These are phyloP conservation scores for Biston betularia DNA, from an alignment of 2,888 invertebrate genomes.

Conservation along the genomic window DNA sequence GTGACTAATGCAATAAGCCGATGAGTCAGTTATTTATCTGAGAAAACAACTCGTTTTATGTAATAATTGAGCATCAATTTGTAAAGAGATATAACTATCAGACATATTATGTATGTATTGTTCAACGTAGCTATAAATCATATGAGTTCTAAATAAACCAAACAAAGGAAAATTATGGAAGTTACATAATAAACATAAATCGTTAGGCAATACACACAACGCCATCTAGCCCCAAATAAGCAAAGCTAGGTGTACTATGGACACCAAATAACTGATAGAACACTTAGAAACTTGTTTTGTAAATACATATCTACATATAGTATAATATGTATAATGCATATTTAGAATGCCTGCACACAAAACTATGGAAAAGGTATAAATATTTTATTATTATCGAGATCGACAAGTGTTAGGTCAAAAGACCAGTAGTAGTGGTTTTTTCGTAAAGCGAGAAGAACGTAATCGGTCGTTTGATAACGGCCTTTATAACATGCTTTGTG, in stretches of 20 bases:
- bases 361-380: background rate
- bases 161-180: no score
- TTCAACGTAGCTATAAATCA: background rate
- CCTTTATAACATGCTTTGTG: constrained; percentile 21
- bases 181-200: no score
- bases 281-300: no score
- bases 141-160: background rate
- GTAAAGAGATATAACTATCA: background rate
- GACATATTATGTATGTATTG: background rate
- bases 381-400: constrained; percentile 7
- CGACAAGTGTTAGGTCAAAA: constrained; percentile 6
- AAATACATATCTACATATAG: no score
- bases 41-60: background rate
- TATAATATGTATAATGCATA: no score
- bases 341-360: no score
- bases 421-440: constrained; percentile 19
- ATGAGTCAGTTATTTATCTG: constrained; percentile 16
- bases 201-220: no score
- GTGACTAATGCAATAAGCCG: constrained; percentile 23
- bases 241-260: no score
- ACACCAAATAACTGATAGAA: no score
- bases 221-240: no score
- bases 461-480: constrained; percentile 21
- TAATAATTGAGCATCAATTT: background rate
- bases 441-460: constrained; percentile 7